Percentiles rank a stretch among this genome's conserved stretches.
Conservation (phyloP, 2,888 invertebrate species). For the Pandemis cinnamomeana region DNA sequence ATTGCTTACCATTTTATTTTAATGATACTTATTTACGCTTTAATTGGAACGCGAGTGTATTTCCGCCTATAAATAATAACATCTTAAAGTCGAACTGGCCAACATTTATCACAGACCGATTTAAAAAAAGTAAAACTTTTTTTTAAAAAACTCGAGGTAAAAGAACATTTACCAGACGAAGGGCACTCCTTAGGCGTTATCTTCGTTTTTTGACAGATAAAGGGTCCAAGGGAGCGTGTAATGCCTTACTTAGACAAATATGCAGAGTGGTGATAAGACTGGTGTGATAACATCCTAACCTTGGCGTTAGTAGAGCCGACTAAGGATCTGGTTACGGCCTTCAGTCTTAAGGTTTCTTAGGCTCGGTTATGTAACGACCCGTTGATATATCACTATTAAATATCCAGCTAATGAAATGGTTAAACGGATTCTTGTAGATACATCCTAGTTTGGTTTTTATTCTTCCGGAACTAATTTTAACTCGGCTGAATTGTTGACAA, state of each 20-base stretch:
- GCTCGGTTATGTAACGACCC: neutral
- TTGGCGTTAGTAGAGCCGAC: constrained; percentile 16
- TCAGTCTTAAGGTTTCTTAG: neutral
- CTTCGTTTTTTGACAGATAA: constrained; percentile 28
- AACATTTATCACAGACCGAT: neutral
- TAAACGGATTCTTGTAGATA: neutral
- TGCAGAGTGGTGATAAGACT: constrained; percentile 33
- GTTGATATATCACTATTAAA: neutral
- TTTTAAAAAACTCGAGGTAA: neutral
- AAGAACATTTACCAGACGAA: constrained; percentile 6
- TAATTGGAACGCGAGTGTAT: neutral
- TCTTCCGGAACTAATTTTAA: neutral
- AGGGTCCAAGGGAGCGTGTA: constrained; percentile 30
- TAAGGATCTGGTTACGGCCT: neutral
- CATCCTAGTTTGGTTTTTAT: neutral
- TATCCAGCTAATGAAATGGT: neutral
- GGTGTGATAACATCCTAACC: constrained; percentile 29
- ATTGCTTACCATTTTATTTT: neutral
- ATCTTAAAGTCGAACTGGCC: neutral
- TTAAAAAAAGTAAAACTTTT: neutral
- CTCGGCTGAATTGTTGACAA: neutral
- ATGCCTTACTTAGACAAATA: constrained; percentile 39
- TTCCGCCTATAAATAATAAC: neutral
- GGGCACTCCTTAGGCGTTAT: constrained; percentile 37
- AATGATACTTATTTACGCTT: neutral